Evolutionary conservation across 2,797 vertebrate genomes (phyloP), one percentile per base, ranked within the genome.

Genomic region (Podarcis lilfordi): DNA sequence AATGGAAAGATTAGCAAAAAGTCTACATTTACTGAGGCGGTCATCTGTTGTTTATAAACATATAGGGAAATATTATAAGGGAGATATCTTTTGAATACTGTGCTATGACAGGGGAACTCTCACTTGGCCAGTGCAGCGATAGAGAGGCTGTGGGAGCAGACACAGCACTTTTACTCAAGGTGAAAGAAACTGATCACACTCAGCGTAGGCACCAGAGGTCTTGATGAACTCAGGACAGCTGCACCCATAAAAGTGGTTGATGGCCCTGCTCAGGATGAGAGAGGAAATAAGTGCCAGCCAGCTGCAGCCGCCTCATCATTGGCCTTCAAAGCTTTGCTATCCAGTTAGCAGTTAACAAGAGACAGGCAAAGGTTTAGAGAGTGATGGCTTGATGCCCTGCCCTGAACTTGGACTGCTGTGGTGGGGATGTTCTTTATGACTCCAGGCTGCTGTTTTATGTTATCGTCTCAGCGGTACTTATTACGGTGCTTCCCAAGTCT

Each of bases 1-100:
- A 96, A 92, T 96, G 95, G 96, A 96, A 97, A 95, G 88, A 91
- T 91, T 94, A 94, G 88, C 88, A 79, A 91, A 92, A 68, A 80
- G 80, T 91, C 68, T 72, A 75, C 11, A 23, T 88, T 88, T 89
- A 37, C 80, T 85, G 59, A 81, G 64, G n/a, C 1, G 37, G 29
- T 35, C 50, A 3, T 37, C 37, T 66, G 64, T 71, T 79, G 75
- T 82, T 91, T 66, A 90, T 86, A 76, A 32, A 23, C 80, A 69
- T 79, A 95, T 77, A 91, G 89, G 55, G 75, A 78, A 89, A 64
- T 0, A 0, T 93, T 92, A 90, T n/a, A 91, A 93, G 88, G 88
- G 3, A 86, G 80, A 71, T 89, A 32, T 37, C 1, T 64, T 64
- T 81, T 88, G 11, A 77, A n/a, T 88, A 81, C 50, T 27, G 40